Percentiles rank a stretch among this genome's conserved stretches.
These are phyloP conservation scores for Drosophila macrothrix DNA, from an alignment of 2,888 invertebrate species.

Conservation along the genomic window DNA sequence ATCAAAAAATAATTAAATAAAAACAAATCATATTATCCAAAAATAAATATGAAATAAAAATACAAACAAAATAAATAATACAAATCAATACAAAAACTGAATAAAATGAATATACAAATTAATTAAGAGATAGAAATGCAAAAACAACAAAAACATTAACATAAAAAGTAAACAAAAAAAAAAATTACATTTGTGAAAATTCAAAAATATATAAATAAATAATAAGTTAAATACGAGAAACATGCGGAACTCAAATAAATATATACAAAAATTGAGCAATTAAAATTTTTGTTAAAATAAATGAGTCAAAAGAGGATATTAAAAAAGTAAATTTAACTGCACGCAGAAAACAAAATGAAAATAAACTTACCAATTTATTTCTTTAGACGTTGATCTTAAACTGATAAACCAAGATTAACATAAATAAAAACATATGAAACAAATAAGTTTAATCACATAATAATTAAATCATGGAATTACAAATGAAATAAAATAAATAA, in stretches of 20 bases:
- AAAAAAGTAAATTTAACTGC: background rate
- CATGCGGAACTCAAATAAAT: background rate
- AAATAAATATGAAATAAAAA: background rate
- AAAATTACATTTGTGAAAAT: background rate
- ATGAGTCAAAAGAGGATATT: background rate
- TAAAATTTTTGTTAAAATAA: background rate
- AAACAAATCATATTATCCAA: background rate
- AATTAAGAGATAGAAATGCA: background rate
- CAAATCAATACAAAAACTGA: background rate
- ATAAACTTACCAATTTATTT: conserved; percentile 1
- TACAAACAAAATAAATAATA: background rate
- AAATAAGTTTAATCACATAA: background rate
- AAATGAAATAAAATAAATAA: conserved; percentile 2
- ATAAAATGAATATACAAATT: background rate
- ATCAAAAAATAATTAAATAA: background rate
- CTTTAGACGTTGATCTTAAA: background rate
- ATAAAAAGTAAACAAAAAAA: background rate
- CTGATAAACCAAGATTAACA: background rate
- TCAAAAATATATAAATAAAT: background rate
- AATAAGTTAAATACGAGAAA: background rate
- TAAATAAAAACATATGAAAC: background rate
- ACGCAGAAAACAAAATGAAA: background rate
- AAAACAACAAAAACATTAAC: background rate
- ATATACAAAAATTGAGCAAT: background rate
- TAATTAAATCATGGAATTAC: background rate